These are phyloP conservation scores for Rhizomys pruinosus DNA, from an alignment of 2,113 vertebrate species.

Conservation along the genomic window DNA sequence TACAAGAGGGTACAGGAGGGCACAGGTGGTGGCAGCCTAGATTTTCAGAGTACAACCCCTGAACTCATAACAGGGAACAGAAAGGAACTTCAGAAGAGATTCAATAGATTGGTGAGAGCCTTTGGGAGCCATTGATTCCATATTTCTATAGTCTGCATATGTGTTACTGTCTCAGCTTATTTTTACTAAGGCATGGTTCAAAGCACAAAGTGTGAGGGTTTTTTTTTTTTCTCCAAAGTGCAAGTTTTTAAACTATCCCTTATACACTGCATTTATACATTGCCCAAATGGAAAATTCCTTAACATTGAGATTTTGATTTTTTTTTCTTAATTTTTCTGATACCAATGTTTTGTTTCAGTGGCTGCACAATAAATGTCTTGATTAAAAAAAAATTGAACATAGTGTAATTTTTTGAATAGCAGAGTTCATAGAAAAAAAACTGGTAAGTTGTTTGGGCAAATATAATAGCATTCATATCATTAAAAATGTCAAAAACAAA, in stretches of 20 bases:
- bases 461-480: neutral
- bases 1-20: neutral
- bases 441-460: neutral
- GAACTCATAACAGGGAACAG: neutral
- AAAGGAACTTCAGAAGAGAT: conserved; percentile 21
- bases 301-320: conserved; percentile 37
- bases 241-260: neutral
- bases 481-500: neutral
- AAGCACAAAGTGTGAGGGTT: conserved; percentile 21
- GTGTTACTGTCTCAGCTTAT: neutral
- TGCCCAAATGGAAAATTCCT: conserved; percentile 44
- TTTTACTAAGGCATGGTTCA: conserved; percentile 26
- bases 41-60: neutral
- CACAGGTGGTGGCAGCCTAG: neutral
- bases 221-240: too few relatives aligned
- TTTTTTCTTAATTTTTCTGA: conserved; percentile 49
- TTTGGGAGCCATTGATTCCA: neutral
- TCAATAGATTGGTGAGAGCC: neutral
- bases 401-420: conserved; percentile 26
- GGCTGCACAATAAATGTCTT: conserved; percentile 19
- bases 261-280: neutral
- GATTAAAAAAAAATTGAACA: neutral
- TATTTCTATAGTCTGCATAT: neutral
- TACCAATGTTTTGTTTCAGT: conserved; percentile 58
- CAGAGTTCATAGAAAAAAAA: conserved; percentile 52